Conservation (phyloP, 2,113 vertebrate species). For the Psammodynastes pulverulentus region DNA sequence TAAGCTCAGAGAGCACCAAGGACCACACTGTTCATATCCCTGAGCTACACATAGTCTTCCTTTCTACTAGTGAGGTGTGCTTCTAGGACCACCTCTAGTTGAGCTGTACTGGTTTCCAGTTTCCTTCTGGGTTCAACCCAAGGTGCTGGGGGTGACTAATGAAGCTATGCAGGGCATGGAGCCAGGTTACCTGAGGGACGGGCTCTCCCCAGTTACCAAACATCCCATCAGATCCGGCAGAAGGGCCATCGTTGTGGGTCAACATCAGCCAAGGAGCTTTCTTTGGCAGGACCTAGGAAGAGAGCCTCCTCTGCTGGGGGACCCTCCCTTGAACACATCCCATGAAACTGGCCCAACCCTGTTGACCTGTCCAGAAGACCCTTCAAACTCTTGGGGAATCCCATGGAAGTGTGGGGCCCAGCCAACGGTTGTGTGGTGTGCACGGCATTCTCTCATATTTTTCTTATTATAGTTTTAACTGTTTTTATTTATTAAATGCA, state of each 20-base stretch:
- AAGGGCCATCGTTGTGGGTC: neutral
- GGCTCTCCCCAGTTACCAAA: neutral
- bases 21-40: too few species aligned
- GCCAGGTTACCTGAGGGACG: neutral
- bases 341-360: neutral
- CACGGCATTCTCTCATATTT: neutral
- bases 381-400: neutral
- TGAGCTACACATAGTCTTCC: neutral
- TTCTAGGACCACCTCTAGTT: neutral
- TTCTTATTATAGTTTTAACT: neutral
- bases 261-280: neutral
- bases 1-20: neutral
- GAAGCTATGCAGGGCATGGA: neutral
- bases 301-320: neutral
- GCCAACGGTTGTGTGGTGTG: neutral
- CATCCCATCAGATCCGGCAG: neutral
- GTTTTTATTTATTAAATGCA: neutral
- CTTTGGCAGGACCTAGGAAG: neutral
- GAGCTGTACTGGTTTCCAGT: neutral
- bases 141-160: neutral
- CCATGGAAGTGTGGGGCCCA: neutral
- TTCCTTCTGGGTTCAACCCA: neutral
- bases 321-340: neutral
- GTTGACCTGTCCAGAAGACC: neutral
- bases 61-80: neutral